Conservation (phyloP, 2,888 invertebrate species). For the Polydesmus complanatus region DNA sequence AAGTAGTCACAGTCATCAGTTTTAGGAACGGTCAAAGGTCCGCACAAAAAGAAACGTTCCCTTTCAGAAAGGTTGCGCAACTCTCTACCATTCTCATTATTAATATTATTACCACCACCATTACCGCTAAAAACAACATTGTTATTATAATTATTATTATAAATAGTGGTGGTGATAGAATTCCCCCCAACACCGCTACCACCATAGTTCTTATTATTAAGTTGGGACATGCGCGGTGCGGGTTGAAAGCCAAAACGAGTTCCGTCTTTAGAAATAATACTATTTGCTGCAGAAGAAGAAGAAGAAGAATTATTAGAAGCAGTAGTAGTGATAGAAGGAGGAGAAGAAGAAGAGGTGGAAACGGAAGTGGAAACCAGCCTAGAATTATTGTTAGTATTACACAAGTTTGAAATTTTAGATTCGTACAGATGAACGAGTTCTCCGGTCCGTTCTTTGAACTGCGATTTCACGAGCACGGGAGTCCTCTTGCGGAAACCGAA, state of each 20-base stretch:
- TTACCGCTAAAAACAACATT: not conserved
- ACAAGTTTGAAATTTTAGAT: conserved; percentile 12
- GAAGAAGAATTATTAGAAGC: not conserved
- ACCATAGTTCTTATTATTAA: not conserved
- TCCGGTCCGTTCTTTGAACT: conserved; percentile 15
- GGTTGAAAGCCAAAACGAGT: too few species aligned
- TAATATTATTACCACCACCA: not conserved
- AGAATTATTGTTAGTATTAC: conserved; percentile 5
- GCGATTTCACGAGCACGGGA: conserved; percentile 12
- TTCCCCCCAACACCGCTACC: not conserved
- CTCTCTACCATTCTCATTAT: not conserved
- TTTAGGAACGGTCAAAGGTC: not conserved
- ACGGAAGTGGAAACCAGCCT: not conserved
- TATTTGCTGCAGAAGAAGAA: not conserved
- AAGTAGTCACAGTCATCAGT: not conserved
- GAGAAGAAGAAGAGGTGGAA: not conserved
- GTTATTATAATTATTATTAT: not conserved
- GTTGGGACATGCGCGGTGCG: too few species aligned
- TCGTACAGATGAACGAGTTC: conserved; percentile 16
- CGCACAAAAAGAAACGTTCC: not conserved
- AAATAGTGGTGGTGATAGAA: not conserved
- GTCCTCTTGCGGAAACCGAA: conserved; percentile 14
- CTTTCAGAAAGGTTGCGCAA: not conserved
- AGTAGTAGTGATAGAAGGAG: not conserved
- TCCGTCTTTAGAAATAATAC: not conserved